Evolutionary conservation across 2,113 vertebrate species (phyloP), one percentile per base, ranked within the genome.

Genomic region (Thamnaconus septentrionalis): DNA sequence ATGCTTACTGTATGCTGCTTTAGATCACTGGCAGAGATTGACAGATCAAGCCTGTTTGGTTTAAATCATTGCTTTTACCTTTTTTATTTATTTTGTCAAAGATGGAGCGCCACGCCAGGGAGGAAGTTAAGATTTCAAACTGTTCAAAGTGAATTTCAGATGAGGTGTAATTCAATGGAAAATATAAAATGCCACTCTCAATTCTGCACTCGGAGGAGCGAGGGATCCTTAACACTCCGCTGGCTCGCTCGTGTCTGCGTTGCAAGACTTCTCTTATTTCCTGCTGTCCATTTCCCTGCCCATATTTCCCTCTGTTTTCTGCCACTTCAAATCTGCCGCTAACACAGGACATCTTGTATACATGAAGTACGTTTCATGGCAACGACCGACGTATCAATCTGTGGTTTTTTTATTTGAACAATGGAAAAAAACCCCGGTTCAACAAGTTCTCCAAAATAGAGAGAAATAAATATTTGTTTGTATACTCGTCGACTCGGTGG

Each of bases 111-210:
- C 67, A 66, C 43, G 76, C 80, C 70, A 76, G 49, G 75, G 64
- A 81, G 70, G 76, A 86, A 84, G 78, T 85, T 77, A 76, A 87
- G 81, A 85, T 88, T 86, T 85, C 66, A 80, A 87, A 80, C 78
- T 81, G 78, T 86, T 89, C 78, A 88, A 90, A 88, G 85, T 84
- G 87, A 86, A 86, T 88, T 80, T 73, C 56, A 56, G 61, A 89
- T 88, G 79, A 88, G 81, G 62, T 64, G 71, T 85, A 89, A 87
- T 81, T 84, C 86, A 81, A 81, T 77, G 72, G 80, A 84, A 89
- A 85, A 85, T 79, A 83, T 83, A 75, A 86, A 85, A 78, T 11
- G 80, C 83, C 83, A 84, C 66, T 86, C 75, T 78, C 67, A 59
- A 81, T 87, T 73, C 64, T 53, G 55, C 48, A 40, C 53, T 7